A percentile compares a stretch with the other conserved stretches of the same genome.
Conservation (phyloP, 2,888 invertebrate genomes). For the Gisinianus flammeolus region DNA sequence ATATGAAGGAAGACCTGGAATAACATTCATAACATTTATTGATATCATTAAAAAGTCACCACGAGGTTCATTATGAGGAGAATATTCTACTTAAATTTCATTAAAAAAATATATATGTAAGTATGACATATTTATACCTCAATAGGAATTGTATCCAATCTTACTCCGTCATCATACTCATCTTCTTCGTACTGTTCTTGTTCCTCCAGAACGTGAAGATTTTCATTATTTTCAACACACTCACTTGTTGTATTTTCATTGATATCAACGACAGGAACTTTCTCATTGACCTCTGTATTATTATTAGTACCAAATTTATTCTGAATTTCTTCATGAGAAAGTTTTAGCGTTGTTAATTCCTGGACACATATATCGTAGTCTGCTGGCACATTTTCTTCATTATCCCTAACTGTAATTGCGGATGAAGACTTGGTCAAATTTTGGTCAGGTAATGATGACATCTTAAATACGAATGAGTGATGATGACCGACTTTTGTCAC, state of each 20-base stretch:
- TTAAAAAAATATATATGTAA: background rate
- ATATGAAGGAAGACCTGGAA: constrained; percentile 56
- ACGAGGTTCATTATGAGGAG: too few species aligned
- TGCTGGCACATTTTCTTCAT: background rate
- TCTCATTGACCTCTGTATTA: background rate
- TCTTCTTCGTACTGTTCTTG: background rate
- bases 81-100: background rate
- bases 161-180: constrained; percentile 15
- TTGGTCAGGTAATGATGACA: background rate
- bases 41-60: background rate
- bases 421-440: background rate
- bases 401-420: background rate
- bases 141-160: constrained; percentile 49
- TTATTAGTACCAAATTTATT: background rate
- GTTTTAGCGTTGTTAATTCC: background rate
- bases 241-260: background rate
- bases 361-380: background rate
- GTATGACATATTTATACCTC: constrained; percentile 40
- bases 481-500: background rate
- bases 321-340: background rate
- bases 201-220: background rate
- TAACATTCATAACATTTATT: background rate
- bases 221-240: too few species aligned
- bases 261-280: background rate
- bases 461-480: background rate